Evolutionary conservation across 2,888 invertebrate genomes (phyloP).

Genomic region (Epinotia bilunana): DNA sequence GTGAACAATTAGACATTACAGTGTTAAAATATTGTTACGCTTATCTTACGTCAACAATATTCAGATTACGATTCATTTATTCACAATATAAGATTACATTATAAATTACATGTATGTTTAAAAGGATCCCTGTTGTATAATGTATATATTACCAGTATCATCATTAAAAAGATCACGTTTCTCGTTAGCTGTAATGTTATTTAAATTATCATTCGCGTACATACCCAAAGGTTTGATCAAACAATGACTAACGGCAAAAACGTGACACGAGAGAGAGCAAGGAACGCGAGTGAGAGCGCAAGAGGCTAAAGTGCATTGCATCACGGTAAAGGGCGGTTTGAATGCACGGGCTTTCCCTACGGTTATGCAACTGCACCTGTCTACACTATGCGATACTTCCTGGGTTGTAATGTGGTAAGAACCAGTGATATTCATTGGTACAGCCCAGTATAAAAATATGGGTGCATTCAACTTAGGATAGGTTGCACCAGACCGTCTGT

Average conservation of each 20-base stretch:
- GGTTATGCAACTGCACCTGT: constrained; percentile 34
- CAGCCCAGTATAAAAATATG: too few relatives aligned
- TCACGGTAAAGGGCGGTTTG: constrained; percentile 40
- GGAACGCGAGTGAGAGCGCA: constrained; percentile 20
- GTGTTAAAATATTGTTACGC: too few relatives aligned
- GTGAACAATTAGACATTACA: too few relatives aligned
- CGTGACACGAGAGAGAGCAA: constrained; percentile 30
- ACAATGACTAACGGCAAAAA: constrained; percentile 21
- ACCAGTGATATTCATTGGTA: background rate
- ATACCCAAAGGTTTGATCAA: constrained; percentile 7
- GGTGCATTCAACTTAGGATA: too few relatives aligned
- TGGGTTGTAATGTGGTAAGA: background rate
- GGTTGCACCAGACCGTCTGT: too few relatives aligned
- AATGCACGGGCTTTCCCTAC: constrained; percentile 33
- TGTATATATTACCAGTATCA: background rate
- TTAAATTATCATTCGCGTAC: background rate
- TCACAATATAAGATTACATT: too few relatives aligned
- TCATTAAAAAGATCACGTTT: background rate
- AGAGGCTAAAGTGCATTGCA: constrained; percentile 43
- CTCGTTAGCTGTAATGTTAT: background rate
- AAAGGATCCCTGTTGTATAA: too few relatives aligned
- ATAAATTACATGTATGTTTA: too few relatives aligned
- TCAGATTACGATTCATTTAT: too few relatives aligned
- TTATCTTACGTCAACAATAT: too few relatives aligned
- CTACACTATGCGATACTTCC: background rate